A percentile compares a stretch with the other conserved stretches of the same genome.
phyloP scores from a whole-genome alignment of 2,113 vertebrate species.

The Acrocephalus kingi region DNA sequence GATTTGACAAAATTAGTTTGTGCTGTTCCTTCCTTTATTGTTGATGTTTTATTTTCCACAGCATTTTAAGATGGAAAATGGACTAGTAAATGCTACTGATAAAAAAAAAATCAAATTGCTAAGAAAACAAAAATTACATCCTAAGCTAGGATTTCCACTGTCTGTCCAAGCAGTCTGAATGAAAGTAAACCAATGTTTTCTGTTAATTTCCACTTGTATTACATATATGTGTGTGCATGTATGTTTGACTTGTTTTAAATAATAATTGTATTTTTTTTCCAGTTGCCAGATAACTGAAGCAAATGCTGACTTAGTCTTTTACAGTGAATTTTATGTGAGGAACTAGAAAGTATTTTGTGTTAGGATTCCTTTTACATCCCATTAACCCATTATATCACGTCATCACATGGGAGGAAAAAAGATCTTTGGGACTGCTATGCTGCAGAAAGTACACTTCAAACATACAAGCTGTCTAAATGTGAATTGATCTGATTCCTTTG shows the following conservation, averaged over 20 bases:
- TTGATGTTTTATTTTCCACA: background rate
- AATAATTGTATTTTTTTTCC: background rate
- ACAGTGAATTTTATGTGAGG: background rate
- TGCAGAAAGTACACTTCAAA: background rate
- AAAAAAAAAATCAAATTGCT: background rate
- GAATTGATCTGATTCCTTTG: background rate
- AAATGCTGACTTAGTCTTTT: background rate
- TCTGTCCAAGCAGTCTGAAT: background rate
- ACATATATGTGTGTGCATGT: fast-evolving
- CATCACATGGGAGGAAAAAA: background rate
- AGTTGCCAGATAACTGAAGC: background rate
- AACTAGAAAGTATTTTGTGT: background rate
- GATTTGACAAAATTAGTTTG: constrained; percentile 27
- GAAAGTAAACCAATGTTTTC: background rate
- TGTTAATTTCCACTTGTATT: background rate
- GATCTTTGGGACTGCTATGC: background rate
- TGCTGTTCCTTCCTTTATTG: background rate
- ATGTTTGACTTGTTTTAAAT: background rate
- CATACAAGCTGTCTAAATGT: background rate
- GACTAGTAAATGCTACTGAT: background rate
- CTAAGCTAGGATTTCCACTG: background rate
- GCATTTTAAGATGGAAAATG: constrained; percentile 11
- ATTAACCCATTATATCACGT: background rate
- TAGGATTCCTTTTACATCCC: background rate
- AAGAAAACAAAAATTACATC: background rate